These are phyloP conservation scores for Drosophila incognita DNA, from an alignment of 2,888 invertebrate genomes.

Conservation along the genomic window DNA sequence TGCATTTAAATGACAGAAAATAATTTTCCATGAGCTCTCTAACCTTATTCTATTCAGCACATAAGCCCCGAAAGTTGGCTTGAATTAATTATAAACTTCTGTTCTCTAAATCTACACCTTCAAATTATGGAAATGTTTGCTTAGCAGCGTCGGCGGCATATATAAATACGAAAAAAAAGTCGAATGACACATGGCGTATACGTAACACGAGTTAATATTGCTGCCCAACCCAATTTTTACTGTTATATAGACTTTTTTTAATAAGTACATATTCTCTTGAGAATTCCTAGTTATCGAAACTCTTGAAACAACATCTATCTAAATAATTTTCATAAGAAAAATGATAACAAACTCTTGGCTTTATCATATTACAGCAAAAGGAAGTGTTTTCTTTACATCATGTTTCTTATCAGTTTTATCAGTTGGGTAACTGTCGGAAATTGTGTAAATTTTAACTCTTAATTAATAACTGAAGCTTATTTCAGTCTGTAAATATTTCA, in stretches of 20 bases:
- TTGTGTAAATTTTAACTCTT: constrained; percentile 17
- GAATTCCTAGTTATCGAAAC: constrained; percentile 21
- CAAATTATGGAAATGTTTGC: constrained; percentile 48
- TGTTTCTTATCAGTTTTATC: constrained; percentile 51
- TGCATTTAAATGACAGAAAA: constrained; percentile 52
- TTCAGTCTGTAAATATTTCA: not conserved
- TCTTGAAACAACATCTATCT: constrained; percentile 11
- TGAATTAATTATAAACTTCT: constrained; percentile 44
- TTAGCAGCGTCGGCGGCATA: constrained; percentile 41
- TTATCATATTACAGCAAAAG: constrained; percentile 54
- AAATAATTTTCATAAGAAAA: constrained; percentile 35
- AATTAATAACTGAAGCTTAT: not conserved
- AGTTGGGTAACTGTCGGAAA: constrained; percentile 41
- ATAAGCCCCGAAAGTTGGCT: constrained; percentile 36
- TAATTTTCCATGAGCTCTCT: constrained; percentile 32
- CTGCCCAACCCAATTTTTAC: not conserved
- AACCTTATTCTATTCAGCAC: constrained; percentile 20
- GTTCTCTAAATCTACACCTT: constrained; percentile 36
- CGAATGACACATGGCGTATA: constrained; percentile 4
- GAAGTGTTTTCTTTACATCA: constrained; percentile 37
- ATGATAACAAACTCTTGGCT: constrained; percentile 28
- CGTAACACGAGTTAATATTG: constrained; percentile 21
- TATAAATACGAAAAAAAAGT: constrained; percentile 8
- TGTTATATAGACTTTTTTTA: not conserved
- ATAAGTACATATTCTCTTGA: not conserved